Base-by-base conservation (phyloP, 2,888 invertebrate species). In the Chrysotoxum bicinctum region DNA sequence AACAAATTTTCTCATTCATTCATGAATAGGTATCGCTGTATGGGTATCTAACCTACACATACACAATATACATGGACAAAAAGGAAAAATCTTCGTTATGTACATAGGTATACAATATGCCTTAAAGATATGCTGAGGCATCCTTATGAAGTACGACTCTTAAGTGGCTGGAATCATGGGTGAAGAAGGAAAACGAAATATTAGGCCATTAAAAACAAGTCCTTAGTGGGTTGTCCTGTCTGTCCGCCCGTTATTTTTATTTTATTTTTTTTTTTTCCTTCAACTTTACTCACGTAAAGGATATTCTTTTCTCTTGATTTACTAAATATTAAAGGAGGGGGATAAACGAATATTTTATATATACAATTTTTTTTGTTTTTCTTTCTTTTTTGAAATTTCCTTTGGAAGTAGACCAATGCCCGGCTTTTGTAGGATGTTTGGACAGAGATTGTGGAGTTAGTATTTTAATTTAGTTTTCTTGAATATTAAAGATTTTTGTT, bases 151-250 rank as follows among this genome's bases (percentile, higher is more conserved):
- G 70, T 64, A 84, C 56, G 69, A 50, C 69, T 84, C 64, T 75
- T 69, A 79, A 84, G 74, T 79, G 74, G 70, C 69, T 69, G 23
- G 48, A 69, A 73, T 62, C 60, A 74, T 74, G 77, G 73, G 23
- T 19, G 21, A 16, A 52, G 74, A 64, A 69, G 58, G 35, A 73
- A 68, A 30, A 75, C 74, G 70, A 79, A 84, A 79, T 84, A 70
- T 79, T 74, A 84, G 79, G 74, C 74, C 69, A 70, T 84, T 70
- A 62, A 79, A 66, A 66, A 58, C 52, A 54, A 58, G 64, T 84
- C 69, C 79, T 74, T 50, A 69, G 79, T 79, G 69, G 60, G 43
- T 82, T 77, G 50, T n/a, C 6, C 16, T 10, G 10, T 32, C n/a
- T 56, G 32, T 64, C 69, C 12, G 12, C n/a, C 48, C 23, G 21